Percentiles rank a stretch among this genome's conserved stretches.
Evolutionary conservation across 2,797 vertebrate genomes (phyloP).

Genomic region (Otus scops): DNA sequence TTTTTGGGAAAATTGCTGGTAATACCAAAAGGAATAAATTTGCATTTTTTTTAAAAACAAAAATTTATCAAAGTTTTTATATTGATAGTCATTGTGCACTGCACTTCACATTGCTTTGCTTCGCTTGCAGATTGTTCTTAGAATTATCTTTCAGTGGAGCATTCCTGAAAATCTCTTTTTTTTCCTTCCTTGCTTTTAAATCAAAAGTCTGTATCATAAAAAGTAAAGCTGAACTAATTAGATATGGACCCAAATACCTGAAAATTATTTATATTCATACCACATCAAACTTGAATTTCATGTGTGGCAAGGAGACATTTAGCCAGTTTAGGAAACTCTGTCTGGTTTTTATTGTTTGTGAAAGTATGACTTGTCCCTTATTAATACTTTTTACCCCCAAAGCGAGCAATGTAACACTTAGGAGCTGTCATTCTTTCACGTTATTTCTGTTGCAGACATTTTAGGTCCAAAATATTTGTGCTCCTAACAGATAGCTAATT

Average conservation of each 20-base stretch:
- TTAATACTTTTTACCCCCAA: neutral
- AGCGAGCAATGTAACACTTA: neutral
- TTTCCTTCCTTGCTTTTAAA: neutral
- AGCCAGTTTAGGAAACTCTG: neutral
- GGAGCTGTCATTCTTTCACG: neutral
- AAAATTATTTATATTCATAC: neutral
- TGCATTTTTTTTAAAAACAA: neutral
- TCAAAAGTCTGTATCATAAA: neutral
- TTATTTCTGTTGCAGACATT: neutral
- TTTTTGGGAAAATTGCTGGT: neutral
- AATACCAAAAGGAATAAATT: neutral
- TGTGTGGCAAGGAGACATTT: neutral
- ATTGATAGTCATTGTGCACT: neutral
- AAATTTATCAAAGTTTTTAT: neutral
- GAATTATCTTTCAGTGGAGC: neutral
- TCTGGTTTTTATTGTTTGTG: neutral
- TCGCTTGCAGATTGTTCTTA: neutral
- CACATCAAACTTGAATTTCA: neutral
- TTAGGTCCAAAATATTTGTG: neutral
- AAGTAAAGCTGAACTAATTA: slow-evolving; percentile 48
- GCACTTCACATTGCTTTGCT: neutral
- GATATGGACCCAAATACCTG: neutral
- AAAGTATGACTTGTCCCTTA: neutral
- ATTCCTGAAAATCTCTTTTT: neutral
- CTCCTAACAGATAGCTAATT: neutral